Percentiles rank a stretch among this genome's conserved stretches.
phyloP scores from a whole-genome alignment of 1,140 invertebrate species.

The Camponotus pennsylvanicus region DNA sequence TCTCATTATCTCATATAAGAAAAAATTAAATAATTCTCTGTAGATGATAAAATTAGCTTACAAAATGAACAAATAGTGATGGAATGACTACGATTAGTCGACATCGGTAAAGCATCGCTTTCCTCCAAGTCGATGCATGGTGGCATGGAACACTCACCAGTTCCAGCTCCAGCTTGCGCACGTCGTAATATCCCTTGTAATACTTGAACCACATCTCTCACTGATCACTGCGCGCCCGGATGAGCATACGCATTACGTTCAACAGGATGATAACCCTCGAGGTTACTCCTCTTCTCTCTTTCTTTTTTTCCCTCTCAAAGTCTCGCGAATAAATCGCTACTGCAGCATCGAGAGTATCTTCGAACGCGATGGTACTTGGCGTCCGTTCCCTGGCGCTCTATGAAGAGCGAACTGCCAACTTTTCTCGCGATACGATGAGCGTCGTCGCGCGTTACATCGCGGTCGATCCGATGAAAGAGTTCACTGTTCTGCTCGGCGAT shows the following conservation, averaged over 20 bases:
- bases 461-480: slow-evolving; percentile 63
- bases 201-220: slow-evolving; percentile 81
- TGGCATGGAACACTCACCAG: slow-evolving; percentile 74
- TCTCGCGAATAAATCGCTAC: slow-evolving; percentile 32
- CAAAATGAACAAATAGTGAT: neutral
- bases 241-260: slow-evolving; percentile 6
- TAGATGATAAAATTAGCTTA: no score
- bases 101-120: neutral
- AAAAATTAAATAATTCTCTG: neutral
- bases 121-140: neutral
- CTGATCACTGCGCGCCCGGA: slow-evolving; percentile 17
- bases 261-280: slow-evolving; percentile 27
- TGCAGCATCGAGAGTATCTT: neutral
- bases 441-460: slow-evolving; percentile 47
- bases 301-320: neutral
- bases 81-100: neutral
- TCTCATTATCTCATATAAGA: neutral
- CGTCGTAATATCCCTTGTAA: slow-evolving; percentile 82
- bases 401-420: slow-evolving; percentile 41
- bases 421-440: slow-evolving; percentile 55
- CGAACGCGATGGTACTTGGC: slow-evolving; percentile 3
- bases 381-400: slow-evolving; percentile 21
- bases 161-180: slow-evolving; percentile 78
- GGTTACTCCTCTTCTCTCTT: neutral
- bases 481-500: slow-evolving; percentile 58